Base-by-base conservation (phyloP, 2,888 invertebrate species). In the Brachypalpus laphriformis region DNA sequence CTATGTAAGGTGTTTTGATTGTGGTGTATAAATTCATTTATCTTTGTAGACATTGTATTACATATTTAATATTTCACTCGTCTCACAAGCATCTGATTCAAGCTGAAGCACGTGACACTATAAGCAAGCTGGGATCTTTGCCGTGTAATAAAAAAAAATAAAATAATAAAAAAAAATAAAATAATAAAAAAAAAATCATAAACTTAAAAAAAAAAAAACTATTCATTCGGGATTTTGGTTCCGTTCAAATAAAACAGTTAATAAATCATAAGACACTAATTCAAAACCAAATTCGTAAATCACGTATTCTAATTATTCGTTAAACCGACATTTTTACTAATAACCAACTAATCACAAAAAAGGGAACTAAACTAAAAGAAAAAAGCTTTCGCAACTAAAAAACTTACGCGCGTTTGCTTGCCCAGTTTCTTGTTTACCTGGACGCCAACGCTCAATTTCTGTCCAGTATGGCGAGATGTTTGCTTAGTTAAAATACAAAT, bases 401-500 rank as follows among this genome's bases (percentile, higher is more conserved):
- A 94, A 95, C 95, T 95, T 95, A 95, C 95, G 91, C 92, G 92
- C 90, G 93, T 93, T 93, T 93, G 92, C 92, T 93, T 91, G 93
- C 94, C 93, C 92, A 94, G 93, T 92, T 94, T 94, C 93, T 94
- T 93, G 93, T 93, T 94, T 94, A 96, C 97, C 96, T 97, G 97
- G 93, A 97, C 96, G 93, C 95, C 96, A 92, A 95, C 96, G 93
- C 95, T 96, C 91, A 95, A 95, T 92, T 95, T 95, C 89, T 94
- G 93, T 91, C 95, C 96, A 88, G 96, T 94, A 93, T 96, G 97
- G 91, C 97, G 95, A 89, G 97, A 96, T 66, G 98, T 98, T 94
- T 99, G 98, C 90, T 97, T 96, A 88, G 98, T 96, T 88, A 99
- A 93, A 88, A 96, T 97, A 89, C 98, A 97, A 89, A 97, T 96